Percentiles rank a stretch among this genome's conserved stretches.
Evolutionary conservation across 2,888 invertebrate genomes (phyloP).

Genomic region (Nasonia oneida): DNA sequence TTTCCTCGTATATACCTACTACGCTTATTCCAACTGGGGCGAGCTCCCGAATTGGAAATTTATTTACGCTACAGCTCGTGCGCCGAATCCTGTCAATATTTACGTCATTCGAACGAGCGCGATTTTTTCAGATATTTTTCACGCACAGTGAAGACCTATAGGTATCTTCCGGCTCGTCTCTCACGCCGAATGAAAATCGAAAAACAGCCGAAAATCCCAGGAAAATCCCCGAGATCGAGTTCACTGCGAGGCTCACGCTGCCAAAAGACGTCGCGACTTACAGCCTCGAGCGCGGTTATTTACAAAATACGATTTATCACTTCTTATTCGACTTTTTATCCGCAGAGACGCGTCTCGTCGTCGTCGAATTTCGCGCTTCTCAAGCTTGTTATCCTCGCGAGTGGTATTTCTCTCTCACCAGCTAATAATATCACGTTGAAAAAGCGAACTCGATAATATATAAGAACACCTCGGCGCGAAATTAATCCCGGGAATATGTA

Average conservation of each 20-base stretch:
- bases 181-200: constrained; percentile 61
- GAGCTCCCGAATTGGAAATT: not conserved
- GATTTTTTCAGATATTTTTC: constrained; percentile 19
- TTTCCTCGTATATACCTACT: not conserved
- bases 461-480: not conserved
- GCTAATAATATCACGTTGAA: not conserved
- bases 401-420: no score
- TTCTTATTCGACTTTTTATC: not conserved
- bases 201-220: constrained; percentile 56
- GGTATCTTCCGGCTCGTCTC: constrained; percentile 16
- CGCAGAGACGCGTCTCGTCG: not conserved
- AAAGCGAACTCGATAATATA: not conserved
- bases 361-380: not conserved
- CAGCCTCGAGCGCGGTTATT: not conserved
- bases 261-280: constrained; percentile 23
- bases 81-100: not conserved
- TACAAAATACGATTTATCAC: constrained; percentile 15
- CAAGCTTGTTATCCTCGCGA: not conserved
- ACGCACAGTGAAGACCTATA: not conserved
- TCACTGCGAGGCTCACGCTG: constrained; percentile 9
- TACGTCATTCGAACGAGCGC: not conserved
- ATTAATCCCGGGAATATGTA: not conserved
- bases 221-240: constrained; percentile 26
- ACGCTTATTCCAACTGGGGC: not conserved
- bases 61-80: not conserved